Evolutionary conservation across 2,113 vertebrate genomes (phyloP).

Genomic region (Vulpes ferrilata): DNA sequence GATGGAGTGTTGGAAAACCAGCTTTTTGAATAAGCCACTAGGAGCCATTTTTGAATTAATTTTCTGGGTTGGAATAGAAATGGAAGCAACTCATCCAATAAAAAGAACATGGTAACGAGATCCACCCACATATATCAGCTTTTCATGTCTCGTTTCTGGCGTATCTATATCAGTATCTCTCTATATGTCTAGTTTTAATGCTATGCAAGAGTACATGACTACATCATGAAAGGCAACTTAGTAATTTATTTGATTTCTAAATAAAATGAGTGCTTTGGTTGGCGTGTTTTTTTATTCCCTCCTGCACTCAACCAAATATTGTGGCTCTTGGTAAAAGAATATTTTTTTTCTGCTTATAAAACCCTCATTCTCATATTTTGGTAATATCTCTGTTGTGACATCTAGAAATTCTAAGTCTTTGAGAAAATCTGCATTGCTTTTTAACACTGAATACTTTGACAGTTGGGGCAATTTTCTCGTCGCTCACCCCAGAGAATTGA

Average conservation of each 20-base stretch:
- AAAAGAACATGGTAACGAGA: conserved; percentile 79
- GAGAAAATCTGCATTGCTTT: conserved; percentile 59
- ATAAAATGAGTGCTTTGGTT: neutral
- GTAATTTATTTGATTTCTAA: conserved; percentile 50
- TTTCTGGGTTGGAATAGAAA: conserved; percentile 76
- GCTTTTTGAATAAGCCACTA: conserved; percentile 74
- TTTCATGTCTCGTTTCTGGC: conserved; percentile 60
- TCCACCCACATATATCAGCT: conserved; percentile 54
- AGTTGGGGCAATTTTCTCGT: conserved; percentile 60
- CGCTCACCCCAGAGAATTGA: neutral
- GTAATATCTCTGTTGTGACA: conserved; percentile 62
- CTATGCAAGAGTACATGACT: neutral
- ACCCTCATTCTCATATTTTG: conserved; percentile 13
- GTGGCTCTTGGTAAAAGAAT: conserved; percentile 33
- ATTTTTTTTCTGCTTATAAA: neutral
- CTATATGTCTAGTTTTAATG: neutral
- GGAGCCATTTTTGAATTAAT: conserved; percentile 82
- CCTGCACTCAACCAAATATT: neutral
- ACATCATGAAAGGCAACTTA: neutral
- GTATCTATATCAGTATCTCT: neutral
- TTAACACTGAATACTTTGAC: conserved; percentile 11
- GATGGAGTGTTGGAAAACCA: conserved; percentile 69
- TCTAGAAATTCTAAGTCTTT: neutral
- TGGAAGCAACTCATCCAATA: conserved; percentile 75
- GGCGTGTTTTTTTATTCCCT: conserved; percentile 6